Evolutionary conservation across 2,797 vertebrate genomes (phyloP).

Genomic region (Argya squamiceps): DNA sequence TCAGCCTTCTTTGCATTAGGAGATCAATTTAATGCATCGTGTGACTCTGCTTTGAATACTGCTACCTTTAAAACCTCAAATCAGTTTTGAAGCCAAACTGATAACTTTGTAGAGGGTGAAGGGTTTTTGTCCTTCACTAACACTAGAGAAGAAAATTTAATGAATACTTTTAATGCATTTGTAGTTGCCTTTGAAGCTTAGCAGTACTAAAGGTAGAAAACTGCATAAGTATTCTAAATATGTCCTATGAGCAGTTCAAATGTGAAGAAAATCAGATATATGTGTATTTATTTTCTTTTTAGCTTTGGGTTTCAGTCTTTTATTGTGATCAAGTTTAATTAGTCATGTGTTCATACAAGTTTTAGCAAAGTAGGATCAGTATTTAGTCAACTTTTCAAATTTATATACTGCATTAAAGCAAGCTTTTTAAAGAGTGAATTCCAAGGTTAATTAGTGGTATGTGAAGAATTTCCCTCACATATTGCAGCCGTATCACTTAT

Average conservation of each 20-base stretch:
- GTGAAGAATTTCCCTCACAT: not conserved
- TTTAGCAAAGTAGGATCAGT: not conserved
- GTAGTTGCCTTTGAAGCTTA: not conserved
- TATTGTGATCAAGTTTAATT: not conserved
- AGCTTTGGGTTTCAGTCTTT: not conserved
- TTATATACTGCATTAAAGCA: not conserved
- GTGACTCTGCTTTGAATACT: not conserved
- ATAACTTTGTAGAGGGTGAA: not conserved
- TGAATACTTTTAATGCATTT: not conserved
- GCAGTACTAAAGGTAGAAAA: not conserved
- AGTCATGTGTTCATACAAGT: not conserved
- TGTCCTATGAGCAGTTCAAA: not conserved
- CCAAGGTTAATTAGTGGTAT: not conserved
- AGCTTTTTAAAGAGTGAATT: not conserved
- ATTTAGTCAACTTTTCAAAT: not conserved
- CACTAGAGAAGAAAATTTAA: not conserved
- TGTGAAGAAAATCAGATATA: not conserved
- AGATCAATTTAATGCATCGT: rapidly evolving
- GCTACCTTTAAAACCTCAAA: not conserved
- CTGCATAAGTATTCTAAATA: not conserved
- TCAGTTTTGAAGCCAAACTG: not conserved
- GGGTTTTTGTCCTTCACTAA: not conserved
- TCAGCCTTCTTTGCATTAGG: not conserved
- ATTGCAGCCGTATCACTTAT: not conserved
- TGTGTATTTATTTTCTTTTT: not conserved